These are phyloP conservation scores for Drosophila cardini DNA, from an alignment of 1,140 invertebrate genomes.

Conservation along the genomic window DNA sequence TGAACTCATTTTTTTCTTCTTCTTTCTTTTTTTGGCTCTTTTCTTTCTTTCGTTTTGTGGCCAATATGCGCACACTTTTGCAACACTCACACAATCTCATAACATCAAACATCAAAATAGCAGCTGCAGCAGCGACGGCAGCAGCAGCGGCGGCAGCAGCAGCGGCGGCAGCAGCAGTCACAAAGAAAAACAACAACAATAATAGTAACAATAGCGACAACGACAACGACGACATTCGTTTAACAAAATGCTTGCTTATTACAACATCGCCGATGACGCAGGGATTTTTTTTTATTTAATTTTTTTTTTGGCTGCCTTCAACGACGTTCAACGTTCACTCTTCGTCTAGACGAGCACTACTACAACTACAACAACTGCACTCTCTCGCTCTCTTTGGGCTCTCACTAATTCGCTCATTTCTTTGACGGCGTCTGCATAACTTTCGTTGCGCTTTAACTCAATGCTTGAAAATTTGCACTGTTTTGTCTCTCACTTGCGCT, in stretches of 20 bases:
- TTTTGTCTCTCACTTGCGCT: constrained; percentile 65
- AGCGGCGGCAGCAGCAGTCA: too few relatives aligned
- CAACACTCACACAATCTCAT: constrained; percentile 60
- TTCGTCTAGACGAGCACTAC: neutral
- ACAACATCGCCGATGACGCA: constrained; percentile 77
- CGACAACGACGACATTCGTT: constrained; percentile 50
- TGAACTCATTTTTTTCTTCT: constrained; percentile 1
- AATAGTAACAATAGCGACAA: constrained; percentile 24
- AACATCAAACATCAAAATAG: constrained; percentile 40
- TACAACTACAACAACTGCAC: neutral
- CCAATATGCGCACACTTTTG: constrained; percentile 61
- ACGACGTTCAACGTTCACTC: constrained; percentile 13
- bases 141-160: too few relatives aligned
- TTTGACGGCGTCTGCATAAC: constrained; percentile 23
- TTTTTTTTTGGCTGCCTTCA: constrained; percentile 28
- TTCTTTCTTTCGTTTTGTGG: constrained; percentile 60
- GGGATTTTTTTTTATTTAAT: constrained; percentile 61
- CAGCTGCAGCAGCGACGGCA: too few relatives aligned
- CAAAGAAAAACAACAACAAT: neutral
- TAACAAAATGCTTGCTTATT: constrained; percentile 60
- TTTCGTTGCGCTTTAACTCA: constrained; percentile 59
- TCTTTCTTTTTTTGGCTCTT: neutral
- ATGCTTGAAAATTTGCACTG: constrained; percentile 54
- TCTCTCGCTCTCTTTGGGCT: constrained; percentile 19
- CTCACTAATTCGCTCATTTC: constrained; percentile 7